A percentile compares a stretch with the other conserved stretches of the same genome.
phyloP scores from a whole-genome alignment of 2,113 vertebrate genomes.

The Vireo altiloquus region DNA sequence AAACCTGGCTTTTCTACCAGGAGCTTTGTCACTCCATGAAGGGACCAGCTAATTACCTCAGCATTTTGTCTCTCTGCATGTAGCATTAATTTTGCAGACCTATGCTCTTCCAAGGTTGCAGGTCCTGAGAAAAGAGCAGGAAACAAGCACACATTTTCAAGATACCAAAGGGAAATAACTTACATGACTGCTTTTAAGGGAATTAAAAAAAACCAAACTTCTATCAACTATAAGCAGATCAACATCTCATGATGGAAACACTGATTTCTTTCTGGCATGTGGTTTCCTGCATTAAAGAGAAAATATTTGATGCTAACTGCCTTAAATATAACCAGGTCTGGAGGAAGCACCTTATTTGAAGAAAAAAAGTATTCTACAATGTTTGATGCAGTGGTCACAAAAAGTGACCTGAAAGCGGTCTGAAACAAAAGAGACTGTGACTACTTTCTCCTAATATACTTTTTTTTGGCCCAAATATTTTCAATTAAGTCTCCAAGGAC shows the following conservation, averaged over 20 bases:
- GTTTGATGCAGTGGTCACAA: not conserved
- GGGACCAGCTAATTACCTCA: not conserved
- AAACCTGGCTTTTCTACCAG: not conserved
- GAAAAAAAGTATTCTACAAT: not conserved
- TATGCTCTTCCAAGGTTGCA: not conserved
- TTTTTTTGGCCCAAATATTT: not conserved
- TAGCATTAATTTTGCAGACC: not conserved
- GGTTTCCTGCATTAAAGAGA: not conserved
- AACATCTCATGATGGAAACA: not conserved
- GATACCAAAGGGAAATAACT: not conserved
- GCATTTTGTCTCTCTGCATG: not conserved
- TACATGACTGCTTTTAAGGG: not conserved
- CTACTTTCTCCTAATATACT: not conserved
- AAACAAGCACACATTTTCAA: not conserved
- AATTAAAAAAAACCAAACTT: not conserved
- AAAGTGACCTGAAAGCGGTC: too few species aligned
- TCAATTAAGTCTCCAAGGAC: not conserved
- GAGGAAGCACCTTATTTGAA: not conserved
- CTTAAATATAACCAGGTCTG: not conserved
- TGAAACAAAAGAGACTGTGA: not conserved
- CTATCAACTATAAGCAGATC: not conserved
- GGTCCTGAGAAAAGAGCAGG: not conserved
- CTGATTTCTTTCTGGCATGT: not conserved
- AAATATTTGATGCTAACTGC: not conserved
- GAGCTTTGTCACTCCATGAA: not conserved